Percentiles rank a stretch among this genome's conserved stretches.
phyloP scores from a whole-genome alignment of 2,797 vertebrate genomes.

The Gymnothorax javanicus region DNA sequence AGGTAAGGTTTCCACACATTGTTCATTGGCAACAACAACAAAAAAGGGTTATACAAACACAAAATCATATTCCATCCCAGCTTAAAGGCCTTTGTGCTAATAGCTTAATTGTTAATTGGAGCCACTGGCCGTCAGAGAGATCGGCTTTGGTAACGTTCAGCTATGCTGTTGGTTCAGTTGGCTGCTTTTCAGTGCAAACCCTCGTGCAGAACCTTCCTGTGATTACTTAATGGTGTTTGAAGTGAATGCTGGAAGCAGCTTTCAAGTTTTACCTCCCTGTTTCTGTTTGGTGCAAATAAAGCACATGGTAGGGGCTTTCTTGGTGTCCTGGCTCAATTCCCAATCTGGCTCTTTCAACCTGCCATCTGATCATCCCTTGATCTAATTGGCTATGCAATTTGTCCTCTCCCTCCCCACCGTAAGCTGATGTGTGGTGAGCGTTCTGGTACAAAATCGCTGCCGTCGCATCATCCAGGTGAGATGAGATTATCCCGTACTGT shows the following conservation, averaged over 20 bases:
- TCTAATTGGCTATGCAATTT: no score
- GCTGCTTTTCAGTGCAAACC: constrained; percentile 49
- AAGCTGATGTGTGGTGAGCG: no score
- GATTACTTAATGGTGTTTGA: constrained; percentile 41
- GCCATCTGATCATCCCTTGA: no score
- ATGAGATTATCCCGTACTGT: no score
- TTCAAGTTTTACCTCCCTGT: no score
- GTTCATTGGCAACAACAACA: constrained; percentile 40
- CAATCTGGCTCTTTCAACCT: no score
- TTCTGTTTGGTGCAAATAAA: no score
- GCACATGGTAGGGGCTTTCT: no score
- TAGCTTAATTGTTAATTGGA: constrained; percentile 72
- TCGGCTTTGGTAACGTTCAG: constrained; percentile 57
- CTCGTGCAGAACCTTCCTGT: constrained; percentile 34
- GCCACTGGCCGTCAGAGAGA: constrained; percentile 69
- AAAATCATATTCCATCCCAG: constrained; percentile 50
- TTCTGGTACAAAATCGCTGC: no score
- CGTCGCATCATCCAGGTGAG: no score
- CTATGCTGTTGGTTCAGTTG: constrained; percentile 64
- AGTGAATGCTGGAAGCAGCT: constrained; percentile 18
- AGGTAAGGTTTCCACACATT: constrained; percentile 55
- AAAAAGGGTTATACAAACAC: constrained; percentile 29
- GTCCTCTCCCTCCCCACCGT: no score
- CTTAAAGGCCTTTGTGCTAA: constrained; percentile 62
- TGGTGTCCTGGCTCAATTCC: no score